phyloP scores from a whole-genome alignment of 2,888 invertebrate genomes.

The Pantelozetes paolii region DNA sequence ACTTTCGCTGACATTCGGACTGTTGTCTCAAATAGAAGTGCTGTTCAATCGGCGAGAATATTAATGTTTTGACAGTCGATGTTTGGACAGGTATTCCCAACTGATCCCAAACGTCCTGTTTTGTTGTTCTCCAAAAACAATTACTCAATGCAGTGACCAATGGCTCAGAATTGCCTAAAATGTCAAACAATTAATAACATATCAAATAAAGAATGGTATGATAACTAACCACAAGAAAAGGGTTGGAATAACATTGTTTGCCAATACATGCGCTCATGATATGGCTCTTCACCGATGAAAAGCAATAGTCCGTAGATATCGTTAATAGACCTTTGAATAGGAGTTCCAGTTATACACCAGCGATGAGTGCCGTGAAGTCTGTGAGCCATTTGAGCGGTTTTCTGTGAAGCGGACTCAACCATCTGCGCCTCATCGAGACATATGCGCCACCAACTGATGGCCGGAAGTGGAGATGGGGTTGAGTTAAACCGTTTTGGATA shows the following conservation, averaged over 20 bases:
- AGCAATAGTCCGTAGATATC: constrained; percentile 61
- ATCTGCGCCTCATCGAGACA: constrained; percentile 76
- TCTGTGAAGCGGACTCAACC: constrained; percentile 62
- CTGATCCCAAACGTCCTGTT: constrained; percentile 64
- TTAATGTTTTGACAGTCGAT: constrained; percentile 59
- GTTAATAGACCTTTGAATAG: constrained; percentile 60
- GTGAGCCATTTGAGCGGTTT: constrained; percentile 63
- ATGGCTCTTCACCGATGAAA: constrained; percentile 62
- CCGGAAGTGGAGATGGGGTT: constrained; percentile 64
- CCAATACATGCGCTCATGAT: constrained; percentile 57
- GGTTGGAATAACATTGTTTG: constrained; percentile 57
- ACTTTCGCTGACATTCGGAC: constrained; percentile 56
- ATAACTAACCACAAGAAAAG: constrained; percentile 55
- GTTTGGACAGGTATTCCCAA: constrained; percentile 63
- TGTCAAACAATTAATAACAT: not conserved
- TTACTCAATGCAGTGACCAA: constrained; percentile 58
- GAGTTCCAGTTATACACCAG: constrained; percentile 74
- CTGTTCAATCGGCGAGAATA: constrained; percentile 68
- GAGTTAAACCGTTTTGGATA: constrained; percentile 63
- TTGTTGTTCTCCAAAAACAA: constrained; percentile 67
- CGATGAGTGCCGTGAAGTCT: constrained; percentile 61
- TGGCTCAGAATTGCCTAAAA: constrained; percentile 52
- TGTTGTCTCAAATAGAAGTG: constrained; percentile 67
- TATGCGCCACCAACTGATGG: constrained; percentile 71
- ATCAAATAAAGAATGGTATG: not conserved